Conservation (phyloP, 1,140 invertebrate genomes). For the Nebria ingens region DNA sequence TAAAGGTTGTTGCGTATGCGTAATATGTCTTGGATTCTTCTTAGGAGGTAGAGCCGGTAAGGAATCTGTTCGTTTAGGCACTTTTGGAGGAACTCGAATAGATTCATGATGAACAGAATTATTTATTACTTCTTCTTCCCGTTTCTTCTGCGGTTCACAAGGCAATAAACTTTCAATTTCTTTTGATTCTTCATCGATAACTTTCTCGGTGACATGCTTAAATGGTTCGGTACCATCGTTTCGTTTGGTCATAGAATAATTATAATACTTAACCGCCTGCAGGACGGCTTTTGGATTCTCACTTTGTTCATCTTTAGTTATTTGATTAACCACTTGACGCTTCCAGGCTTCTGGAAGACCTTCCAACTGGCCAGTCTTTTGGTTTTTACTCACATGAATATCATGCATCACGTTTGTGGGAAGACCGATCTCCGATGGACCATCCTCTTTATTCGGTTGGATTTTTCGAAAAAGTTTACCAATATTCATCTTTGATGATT, state of each 20-base stretch:
- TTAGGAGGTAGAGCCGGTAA: not conserved
- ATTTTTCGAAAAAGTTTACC: constrained; percentile 2
- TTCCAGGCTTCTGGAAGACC: constrained; percentile 71
- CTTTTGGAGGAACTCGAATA: not conserved
- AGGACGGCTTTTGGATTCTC: constrained; percentile 85
- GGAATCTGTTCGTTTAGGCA: not conserved
- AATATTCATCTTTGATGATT: not conserved
- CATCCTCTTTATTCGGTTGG: constrained; percentile 11
- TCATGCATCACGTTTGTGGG: constrained; percentile 69
- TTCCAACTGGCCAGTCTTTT: constrained; percentile 63
- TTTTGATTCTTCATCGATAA: constrained; percentile 64
- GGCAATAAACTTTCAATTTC: constrained; percentile 62
- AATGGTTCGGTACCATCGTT: constrained; percentile 48
- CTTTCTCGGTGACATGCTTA: constrained; percentile 68
- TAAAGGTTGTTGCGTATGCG: not conserved
- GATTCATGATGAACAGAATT: not conserved
- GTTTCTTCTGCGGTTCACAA: not conserved
- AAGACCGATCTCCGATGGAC: constrained; percentile 50
- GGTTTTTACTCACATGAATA: constrained; percentile 71
- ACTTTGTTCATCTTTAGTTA: constrained; percentile 78
- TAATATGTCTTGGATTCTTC: not conserved
- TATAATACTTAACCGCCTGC: constrained; percentile 87
- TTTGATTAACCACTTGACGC: constrained; percentile 71
- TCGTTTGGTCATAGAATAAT: constrained; percentile 71
- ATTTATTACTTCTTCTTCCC: not conserved